Conservation (phyloP, 1,140 invertebrate species). For the Papilio xuthus region DNA sequence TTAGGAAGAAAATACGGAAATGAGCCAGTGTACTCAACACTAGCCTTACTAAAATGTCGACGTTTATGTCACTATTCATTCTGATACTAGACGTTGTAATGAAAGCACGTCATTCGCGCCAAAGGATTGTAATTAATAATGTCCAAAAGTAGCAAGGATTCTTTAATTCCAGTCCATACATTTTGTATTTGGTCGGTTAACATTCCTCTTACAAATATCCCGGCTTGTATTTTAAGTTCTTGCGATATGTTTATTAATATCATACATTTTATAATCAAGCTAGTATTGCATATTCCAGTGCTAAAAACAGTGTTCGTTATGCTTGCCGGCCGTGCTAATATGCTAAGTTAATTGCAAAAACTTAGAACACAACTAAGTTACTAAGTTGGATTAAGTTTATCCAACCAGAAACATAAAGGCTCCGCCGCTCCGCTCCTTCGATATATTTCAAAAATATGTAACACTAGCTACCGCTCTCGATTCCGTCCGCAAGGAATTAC, state of each 20-base stretch:
- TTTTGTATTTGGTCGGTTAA: background rate
- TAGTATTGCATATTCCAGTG: conserved; percentile 30
- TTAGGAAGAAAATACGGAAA: too few species aligned
- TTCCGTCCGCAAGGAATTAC: too few species aligned
- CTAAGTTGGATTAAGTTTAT: conserved; percentile 34
- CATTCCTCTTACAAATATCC: background rate
- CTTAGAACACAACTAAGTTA: conserved; percentile 32
- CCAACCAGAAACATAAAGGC: conserved; percentile 32
- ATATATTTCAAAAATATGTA: conserved; percentile 19
- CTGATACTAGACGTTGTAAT: too few species aligned
- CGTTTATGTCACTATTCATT: too few species aligned
- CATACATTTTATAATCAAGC: background rate
- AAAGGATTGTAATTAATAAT: too few species aligned
- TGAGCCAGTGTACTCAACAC: too few species aligned
- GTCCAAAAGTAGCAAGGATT: too few species aligned
- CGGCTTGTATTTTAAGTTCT: background rate
- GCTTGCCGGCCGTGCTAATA: conserved; percentile 33
- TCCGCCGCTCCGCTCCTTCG: conserved; percentile 12
- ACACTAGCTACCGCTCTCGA: too few species aligned
- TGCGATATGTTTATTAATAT: background rate
- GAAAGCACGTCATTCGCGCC: too few species aligned
- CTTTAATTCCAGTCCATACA: background rate
- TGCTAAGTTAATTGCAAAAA: conserved; percentile 36
- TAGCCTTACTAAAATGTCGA: too few species aligned
- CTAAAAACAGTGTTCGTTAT: conserved; percentile 20